Base-by-base conservation (phyloP, 2,888 invertebrate species). In the Trachelus troglodyta region DNA sequence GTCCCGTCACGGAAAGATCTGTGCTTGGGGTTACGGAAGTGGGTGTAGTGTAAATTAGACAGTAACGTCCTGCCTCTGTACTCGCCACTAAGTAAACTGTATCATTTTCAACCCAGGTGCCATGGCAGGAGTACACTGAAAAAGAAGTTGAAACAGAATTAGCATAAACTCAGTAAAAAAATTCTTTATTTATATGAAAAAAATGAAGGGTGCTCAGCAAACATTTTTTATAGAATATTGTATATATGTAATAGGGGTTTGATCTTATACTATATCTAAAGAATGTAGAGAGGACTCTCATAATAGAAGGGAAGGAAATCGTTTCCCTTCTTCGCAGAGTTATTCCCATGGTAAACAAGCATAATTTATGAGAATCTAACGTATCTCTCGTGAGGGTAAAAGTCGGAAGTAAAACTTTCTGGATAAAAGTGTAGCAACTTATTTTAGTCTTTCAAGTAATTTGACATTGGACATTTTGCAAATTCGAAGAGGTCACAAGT, bases 51-150 rank as follows among this genome's bases (percentile, higher is more conserved):
- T 90, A 90, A 75, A 90, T 89, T 80, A 90, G 87, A 83, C 90
- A 90, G 82, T 90, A 90, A 79, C 90, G 88, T 69, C 88, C 90
- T 37, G 86, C 87, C 76, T 90, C 90, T 75, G 90, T 90, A 77
- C 90, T 90, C 23, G 95, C 95, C 75, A 96, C 94, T 83, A 96
- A 92, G 91, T 94, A 95, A 74, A 94, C 94, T 15, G 94, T 93
- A 75, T 92, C 92, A 79, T 94, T 94, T 82, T 94, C 94, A 83
- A 93, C 92, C 96, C 96, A 96, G 87, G 94, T 94, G 77, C 95
- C 96, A 89, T 95, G 95, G 89, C 96, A 96, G 2, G 94, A 94
- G 92, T 95, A 96, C 77, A 94, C 96, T 96, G 92, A 1, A 90
- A 89, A 80, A 82, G 69, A 33, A 56, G 11, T 56, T 56, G 56